These are phyloP conservation scores for Drosophila putrida DNA, from an alignment of 2,888 invertebrate genomes.

Conservation along the genomic window DNA sequence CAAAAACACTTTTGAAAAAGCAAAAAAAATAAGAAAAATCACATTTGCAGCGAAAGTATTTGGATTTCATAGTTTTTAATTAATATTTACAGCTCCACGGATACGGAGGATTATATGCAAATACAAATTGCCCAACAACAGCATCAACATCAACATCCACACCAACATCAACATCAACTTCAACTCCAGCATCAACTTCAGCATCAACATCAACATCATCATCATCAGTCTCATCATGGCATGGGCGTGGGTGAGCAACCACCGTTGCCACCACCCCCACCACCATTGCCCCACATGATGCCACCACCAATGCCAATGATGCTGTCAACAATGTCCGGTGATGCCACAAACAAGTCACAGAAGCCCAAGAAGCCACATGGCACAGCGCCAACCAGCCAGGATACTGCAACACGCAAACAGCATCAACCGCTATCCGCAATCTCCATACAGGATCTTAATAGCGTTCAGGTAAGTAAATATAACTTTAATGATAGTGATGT, in stretches of 20 bases:
- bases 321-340: conserved; percentile 67
- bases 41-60: conserved; percentile 28
- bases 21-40: background rate
- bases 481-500: too few species aligned
- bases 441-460: conserved; percentile 94
- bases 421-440: conserved; percentile 94
- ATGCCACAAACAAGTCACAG: conserved; percentile 81
- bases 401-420: conserved; percentile 86
- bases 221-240: conserved; percentile 69
- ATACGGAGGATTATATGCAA: conserved; percentile 86
- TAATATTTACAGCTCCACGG: conserved; percentile 81
- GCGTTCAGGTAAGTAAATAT: conserved; percentile 87
- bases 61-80: background rate
- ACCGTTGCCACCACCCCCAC: conserved; percentile 85
- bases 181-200: conserved; percentile 26
- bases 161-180: conserved; percentile 38
- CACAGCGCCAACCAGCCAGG: conserved; percentile 75
- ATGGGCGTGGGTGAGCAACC: conserved; percentile 69
- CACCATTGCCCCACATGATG: conserved; percentile 86
- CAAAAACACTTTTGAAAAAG: background rate
- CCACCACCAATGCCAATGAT: conserved; percentile 86
- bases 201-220: conserved; percentile 20
- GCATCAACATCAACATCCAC: conserved; percentile 47
- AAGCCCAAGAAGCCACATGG: conserved; percentile 72
- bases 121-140: conserved; percentile 86